Evolutionary conservation across 2,888 invertebrate species (phyloP).

Genomic region (Campopleginae sp.): DNA sequence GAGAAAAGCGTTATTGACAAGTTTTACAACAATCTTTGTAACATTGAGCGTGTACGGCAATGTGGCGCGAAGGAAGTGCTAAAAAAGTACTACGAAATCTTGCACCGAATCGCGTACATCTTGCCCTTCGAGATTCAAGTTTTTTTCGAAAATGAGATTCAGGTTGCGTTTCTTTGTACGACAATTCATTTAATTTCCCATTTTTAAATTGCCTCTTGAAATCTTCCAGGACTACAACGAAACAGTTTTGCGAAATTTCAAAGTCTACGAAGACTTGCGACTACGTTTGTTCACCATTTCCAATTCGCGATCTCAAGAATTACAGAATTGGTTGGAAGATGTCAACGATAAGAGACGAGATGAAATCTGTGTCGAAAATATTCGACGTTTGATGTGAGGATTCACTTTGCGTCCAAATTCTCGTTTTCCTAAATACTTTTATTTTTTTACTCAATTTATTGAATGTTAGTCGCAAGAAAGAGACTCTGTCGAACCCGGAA

Average conservation of each 20-base stretch:
- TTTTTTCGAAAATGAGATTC: conserved; percentile 69
- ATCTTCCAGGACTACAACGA: conserved; percentile 69
- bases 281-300: conserved; percentile 58
- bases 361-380: conserved; percentile 59
- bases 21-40: conserved; percentile 57
- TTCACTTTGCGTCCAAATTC: neutral
- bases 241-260: conserved; percentile 64
- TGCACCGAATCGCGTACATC: conserved; percentile 66
- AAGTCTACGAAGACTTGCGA: conserved; percentile 67
- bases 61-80: conserved; percentile 58
- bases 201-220: neutral
- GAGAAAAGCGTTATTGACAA: conserved; percentile 62
- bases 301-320: conserved; percentile 58
- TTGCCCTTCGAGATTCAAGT: conserved; percentile 62
- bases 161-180: conserved; percentile 52
- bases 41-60: conserved; percentile 65
- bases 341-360: conserved; percentile 57
- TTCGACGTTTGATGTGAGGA: conserved; percentile 50
- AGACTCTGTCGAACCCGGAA: conserved; percentile 60
- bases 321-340: conserved; percentile 67
- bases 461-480: conserved; percentile 56
- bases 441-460: neutral
- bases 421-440: conserved; percentile 10
- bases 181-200: neutral
- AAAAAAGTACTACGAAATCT: conserved; percentile 68